phyloP scores from a whole-genome alignment of 2,797 vertebrate species.

The Pristis pectinata region DNA sequence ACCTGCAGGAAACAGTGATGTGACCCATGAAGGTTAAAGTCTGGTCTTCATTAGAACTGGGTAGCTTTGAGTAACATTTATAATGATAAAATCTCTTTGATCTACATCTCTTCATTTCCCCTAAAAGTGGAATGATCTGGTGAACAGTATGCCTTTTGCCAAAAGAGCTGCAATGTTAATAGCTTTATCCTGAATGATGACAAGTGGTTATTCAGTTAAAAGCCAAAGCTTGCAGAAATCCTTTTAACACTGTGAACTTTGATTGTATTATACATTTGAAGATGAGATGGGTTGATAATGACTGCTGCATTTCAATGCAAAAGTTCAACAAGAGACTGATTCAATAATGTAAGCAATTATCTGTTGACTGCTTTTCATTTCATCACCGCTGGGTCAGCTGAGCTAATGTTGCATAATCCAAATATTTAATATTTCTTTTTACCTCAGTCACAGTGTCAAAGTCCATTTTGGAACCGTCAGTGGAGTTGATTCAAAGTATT shows the following conservation, averaged over 20 bases:
- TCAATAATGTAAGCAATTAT: constrained; percentile 27
- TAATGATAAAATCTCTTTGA: background rate
- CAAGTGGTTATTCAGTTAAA: constrained; percentile 28
- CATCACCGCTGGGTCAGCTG: background rate
- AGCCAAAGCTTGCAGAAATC: background rate
- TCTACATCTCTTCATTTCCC: background rate
- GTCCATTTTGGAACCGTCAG: background rate
- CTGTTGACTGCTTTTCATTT: constrained; percentile 25
- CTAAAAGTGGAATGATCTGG: background rate
- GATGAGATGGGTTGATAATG: constrained; percentile 1
- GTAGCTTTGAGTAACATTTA: background rate
- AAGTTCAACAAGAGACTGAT: constrained; percentile 27
- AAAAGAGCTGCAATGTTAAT: background rate
- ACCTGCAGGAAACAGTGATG: background rate
- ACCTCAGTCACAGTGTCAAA: background rate
- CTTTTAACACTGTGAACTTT: constrained; percentile 31
- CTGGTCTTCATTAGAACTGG: background rate
- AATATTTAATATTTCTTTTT: constrained; percentile 19
- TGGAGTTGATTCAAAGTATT: background rate
- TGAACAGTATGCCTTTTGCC: background rate
- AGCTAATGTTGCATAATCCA: background rate
- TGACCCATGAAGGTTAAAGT: background rate
- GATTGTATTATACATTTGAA: background rate
- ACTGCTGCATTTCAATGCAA: background rate
- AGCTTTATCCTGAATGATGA: constrained; percentile 11